Base-by-base conservation (phyloP, 2,888 invertebrate genomes). In the Opisthograptis luteolata region DNA sequence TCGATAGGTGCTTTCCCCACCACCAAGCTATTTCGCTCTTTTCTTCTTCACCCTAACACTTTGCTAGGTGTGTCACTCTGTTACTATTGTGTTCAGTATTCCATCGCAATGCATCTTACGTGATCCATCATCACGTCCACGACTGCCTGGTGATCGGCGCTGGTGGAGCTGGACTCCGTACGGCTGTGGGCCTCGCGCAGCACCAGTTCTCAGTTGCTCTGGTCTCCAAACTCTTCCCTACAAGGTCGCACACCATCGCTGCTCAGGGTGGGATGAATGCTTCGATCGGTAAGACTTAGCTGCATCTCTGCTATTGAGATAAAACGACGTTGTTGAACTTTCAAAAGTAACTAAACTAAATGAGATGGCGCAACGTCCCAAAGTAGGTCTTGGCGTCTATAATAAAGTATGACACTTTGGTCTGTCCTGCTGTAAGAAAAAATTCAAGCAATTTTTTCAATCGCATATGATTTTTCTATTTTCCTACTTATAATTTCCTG, bases 251-350 rank as follows among this genome's bases (percentile, higher is more conserved):
- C 80, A 99, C 99, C 1, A 98, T 99, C 5, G 99, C 99, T 10
- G 99, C 99, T 0, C 99, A 99, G 80, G 99, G 99, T 41, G 99
- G 99, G 36, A 97, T 99, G 75, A 99, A 99, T 88, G 99, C 99
- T 6, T 96, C 99, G 0, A 92, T 99, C 32, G 97, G 98, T 73
- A 62, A 64, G 43, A 36, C 9, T 6, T 7, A 7, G 0, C 10
- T 5, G 12, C 3, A 2, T 12, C 6, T 12, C 3, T 28, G 28
- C n/a, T 12, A 6, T n/a, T n/a, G n/a, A n/a, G n/a, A n/a, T n/a
- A n/a, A n/a, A n/a, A n/a, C n/a, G n/a, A n/a, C n/a, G n/a, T n/a
- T n/a, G n/a, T n/a, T n/a, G n/a, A n/a, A n/a, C n/a, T n/a, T n/a
- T n/a, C n/a, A n/a, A n/a, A n/a, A n/a, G n/a, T n/a, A n/a, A n/a